Base-by-base conservation (phyloP, 2,797 vertebrate genomes). In the Trachurus trachurus region DNA sequence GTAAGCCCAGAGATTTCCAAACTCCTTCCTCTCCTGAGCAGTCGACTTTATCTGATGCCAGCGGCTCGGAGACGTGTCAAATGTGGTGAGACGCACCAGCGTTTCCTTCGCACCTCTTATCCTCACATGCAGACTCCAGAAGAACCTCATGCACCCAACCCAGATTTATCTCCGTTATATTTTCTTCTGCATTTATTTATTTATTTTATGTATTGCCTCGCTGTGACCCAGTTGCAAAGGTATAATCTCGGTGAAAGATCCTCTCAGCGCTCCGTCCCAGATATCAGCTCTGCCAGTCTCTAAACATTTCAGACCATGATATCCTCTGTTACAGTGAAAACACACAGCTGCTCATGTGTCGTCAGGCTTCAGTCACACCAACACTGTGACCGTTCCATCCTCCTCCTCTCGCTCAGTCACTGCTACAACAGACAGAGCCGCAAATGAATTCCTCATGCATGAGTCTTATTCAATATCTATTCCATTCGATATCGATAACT, bases 11-110 rank as follows among this genome's bases (percentile, higher is more conserved):
- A 84, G 87, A 93, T 88, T 91, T 90, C 73, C 78, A 81, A 53
- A 92, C 89, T 78, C 73, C 81, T 79, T 71, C 81, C 78, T 81
- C 69, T 89, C 73, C 66, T 54, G 78, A 86, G 85, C 76, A 59
- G 67, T 78, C 71, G 78, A 85, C 88, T 92, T 94, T 26, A 94
- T 93, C 93, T 93, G 92, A 94, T 93, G 88, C 88, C 83, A 89
- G 87, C 85, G 89, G 88, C 82, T 87, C 77, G 42, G 72, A 92
- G 87, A 90, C 73, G 78, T 88, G 88, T 91, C 88, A 88, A 87
- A 93, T 85, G 84, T 79, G 86, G 78, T 82, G 76, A 87, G 73
- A 91, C 53, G 44, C 78, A 74, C 73, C 85, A 63, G 74, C 71
- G 65, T 63, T 82, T 81, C 75, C 78, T 57, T 85, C 50, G 13